Percentiles rank a stretch among this genome's conserved stretches.
Conservation (phyloP, 1,140 invertebrate species). For the Psix sp. region DNA sequence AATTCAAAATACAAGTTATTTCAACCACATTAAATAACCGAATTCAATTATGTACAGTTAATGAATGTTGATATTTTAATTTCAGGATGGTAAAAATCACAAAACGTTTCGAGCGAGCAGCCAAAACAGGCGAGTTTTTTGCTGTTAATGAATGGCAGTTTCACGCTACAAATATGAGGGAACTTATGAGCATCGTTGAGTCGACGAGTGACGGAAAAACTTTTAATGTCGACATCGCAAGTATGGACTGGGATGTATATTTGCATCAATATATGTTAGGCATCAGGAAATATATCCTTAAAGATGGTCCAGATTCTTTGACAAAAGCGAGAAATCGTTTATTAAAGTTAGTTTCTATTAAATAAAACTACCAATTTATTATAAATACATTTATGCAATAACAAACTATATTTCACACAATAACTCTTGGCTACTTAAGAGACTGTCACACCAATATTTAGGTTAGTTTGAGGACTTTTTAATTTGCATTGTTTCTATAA, state of each 20-base stretch:
- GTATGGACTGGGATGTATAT: conserved; percentile 83
- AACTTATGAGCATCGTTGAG: conserved; percentile 81
- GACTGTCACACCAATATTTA: no score
- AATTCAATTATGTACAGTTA: no score
- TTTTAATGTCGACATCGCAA: conserved; percentile 80
- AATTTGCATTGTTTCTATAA: no score
- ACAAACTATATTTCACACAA: neutral
- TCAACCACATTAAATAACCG: no score
- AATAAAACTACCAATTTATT: conserved; percentile 6
- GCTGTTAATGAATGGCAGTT: conserved; percentile 93
- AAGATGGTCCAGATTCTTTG: conserved; percentile 83
- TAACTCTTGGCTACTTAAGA: no score
- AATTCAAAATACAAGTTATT: no score
- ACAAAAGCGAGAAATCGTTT: conserved; percentile 82
- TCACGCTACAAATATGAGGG: conserved; percentile 83
- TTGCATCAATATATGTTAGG: conserved; percentile 86
- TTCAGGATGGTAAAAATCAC: conserved; percentile 89
- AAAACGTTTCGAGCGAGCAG: conserved; percentile 86
- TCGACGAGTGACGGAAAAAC: conserved; percentile 78
- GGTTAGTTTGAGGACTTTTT: no score
- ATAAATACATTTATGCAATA: conserved; percentile 3
- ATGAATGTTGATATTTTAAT: conserved; percentile 21
- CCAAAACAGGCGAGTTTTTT: conserved; percentile 90
- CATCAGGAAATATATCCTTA: conserved; percentile 86
- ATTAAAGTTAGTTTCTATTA: conserved; percentile 77